A percentile compares a stretch with the other conserved stretches of the same genome.
Conservation (phyloP, 2,888 invertebrate genomes). For the Apantesis nais region DNA sequence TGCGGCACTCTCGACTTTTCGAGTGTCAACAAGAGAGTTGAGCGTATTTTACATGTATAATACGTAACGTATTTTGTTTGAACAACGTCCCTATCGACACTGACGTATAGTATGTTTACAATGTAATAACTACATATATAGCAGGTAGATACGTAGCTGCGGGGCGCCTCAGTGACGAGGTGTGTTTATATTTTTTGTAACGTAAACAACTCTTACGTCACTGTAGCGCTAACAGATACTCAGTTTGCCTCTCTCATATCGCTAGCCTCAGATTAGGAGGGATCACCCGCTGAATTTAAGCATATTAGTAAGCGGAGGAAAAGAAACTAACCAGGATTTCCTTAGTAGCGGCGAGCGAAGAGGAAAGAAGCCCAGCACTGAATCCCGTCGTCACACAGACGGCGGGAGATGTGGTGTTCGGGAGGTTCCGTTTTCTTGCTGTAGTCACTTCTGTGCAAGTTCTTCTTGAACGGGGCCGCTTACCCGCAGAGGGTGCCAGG, state of each 20-base stretch:
- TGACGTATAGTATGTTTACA: slow-evolving; percentile 12
- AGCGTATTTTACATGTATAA: background rate
- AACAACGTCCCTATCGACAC: background rate
- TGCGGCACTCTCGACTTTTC: slow-evolving; percentile 6
- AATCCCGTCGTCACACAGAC: slow-evolving; percentile 66
- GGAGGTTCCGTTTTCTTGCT: slow-evolving; percentile 20
- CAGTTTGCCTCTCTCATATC: slow-evolving; percentile 47
- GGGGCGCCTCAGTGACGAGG: slow-evolving; percentile 8
- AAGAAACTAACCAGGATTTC: slow-evolving; percentile 47
- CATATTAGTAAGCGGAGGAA: too few relatives aligned
- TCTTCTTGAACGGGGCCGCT: slow-evolving; percentile 66
- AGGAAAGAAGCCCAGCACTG: slow-evolving; percentile 87
- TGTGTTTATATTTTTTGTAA: slow-evolving; percentile 49
- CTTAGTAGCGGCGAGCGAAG: background rate
- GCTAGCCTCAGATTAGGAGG: slow-evolving; percentile 77
- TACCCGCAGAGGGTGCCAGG: slow-evolving; percentile 65
- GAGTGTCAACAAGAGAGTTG: slow-evolving; percentile 11
- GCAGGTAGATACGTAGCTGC: slow-evolving; percentile 28
- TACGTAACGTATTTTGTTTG: background rate
- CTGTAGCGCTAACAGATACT: slow-evolving; percentile 46
- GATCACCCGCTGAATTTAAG: too few relatives aligned
- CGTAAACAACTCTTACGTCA: slow-evolving; percentile 24
- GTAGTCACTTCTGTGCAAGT: slow-evolving; percentile 66
- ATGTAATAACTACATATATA: background rate
- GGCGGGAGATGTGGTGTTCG: slow-evolving; percentile 84